Base-by-base conservation (phyloP, 2,113 vertebrate species). In the Barbus barbus region DNA sequence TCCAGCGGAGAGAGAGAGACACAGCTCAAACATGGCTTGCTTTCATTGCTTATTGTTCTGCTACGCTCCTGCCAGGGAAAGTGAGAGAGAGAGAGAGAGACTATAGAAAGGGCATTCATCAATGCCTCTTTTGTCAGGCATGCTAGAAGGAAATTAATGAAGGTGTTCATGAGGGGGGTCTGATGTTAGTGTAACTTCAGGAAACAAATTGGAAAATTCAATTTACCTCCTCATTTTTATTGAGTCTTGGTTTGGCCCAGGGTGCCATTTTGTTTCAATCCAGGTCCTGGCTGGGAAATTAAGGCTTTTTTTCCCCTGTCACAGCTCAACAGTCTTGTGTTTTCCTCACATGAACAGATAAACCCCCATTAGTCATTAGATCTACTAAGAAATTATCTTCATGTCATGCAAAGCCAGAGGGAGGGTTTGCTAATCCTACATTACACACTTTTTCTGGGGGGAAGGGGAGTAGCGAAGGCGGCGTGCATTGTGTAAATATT, bases 31-130 rank as follows among this genome's bases (percentile, higher is more conserved):
- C 33, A 71, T 71, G 67, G 33, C 31, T 71, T 71, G 67, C 67
- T 71, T 71, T 71, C 31, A 71, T 71, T 38, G 67, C 67, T 9
- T 38, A 71, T 38, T 71, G 20, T 71, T 71, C 33, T 71, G 67
- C 67, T 71, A 3, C 33, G 5, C 33, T 71, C 33, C 67, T 38
- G 67, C 67, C 67, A 48, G 72, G 14, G 24, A 75, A 18, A 28
- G 31, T 20, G 41, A 71, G 14, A 72, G 28, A 76, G 73, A 28
- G 16, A 56, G 46, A 53, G 28, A n/a, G 48, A 78, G 9, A n/a
- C n/a, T n/a, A n/a, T n/a, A 58, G 74, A 79, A 63, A 63, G 56
- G 77, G n/a, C n/a, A 63, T 79, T 79, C 77, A 79, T 79, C 77
- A 79, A 79, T 79, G n/a, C 56, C n/a, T 61, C 77, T 65, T 46